Base-by-base conservation (phyloP, 1,140 invertebrate species). In the Homarus americanus region DNA sequence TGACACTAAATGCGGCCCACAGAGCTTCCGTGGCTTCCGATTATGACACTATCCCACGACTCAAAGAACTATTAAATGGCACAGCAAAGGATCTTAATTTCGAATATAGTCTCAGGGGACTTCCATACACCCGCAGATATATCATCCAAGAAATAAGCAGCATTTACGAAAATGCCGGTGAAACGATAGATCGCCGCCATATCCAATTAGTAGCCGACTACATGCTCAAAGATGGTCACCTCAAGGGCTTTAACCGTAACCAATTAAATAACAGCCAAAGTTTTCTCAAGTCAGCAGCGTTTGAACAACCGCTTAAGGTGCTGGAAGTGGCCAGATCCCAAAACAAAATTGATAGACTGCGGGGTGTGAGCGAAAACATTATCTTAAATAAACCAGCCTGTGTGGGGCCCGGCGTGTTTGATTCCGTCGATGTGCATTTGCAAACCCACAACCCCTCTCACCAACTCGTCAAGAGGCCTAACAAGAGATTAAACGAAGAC, bases 341-440 rank as follows among this genome's bases (percentile, higher is more conserved):
- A 34, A 49, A 34, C 3, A 32, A 20, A 10, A 40, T 20, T 3
- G 69, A 75, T 36, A 7, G 1, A 24, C 17, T 86, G 0, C 5
- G 9, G n/a, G 83, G 83, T 20, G 83, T 86, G 15, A 86, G 83
- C 38, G 83, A 86, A 36, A 86, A 86, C 24, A 17, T 86, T 49
- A 53, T 86, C 5, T 10, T 76, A 0, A 3, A 49, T 24, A 41
- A 76, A n/a, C 40, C 17, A 7, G 72, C 34, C 5, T 9, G 15
- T 36, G 72, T 86, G 17, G 82, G 82, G n/a, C 82, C 82, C 4
- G 66, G 69, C 24, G 1, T 20, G 0, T 58, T 58, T 20, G 53
- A 1, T n/a, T n/a, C n/a, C n/a, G n/a, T n/a, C n/a, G n/a, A n/a
- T n/a, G n/a, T n/a, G n/a, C n/a, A n/a, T n/a, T n/a, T n/a, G n/a